Evolutionary conservation across 2,113 vertebrate genomes (phyloP).

Genomic region (Passer domesticus): DNA sequence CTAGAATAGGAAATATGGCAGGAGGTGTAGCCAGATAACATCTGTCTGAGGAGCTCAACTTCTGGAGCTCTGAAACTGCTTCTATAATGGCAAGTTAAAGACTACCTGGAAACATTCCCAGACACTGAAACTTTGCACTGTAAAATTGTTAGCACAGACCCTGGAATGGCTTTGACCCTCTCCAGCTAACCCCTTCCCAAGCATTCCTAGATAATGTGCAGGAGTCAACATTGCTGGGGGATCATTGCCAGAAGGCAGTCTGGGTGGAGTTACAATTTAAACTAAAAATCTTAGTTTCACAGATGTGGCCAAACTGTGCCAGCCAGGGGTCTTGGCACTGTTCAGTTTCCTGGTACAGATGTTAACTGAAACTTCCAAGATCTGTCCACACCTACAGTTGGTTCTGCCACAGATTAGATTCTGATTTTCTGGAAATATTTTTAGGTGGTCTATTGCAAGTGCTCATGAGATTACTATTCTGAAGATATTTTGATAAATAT

Average conservation of each 20-base stretch:
- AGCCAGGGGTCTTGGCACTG: background rate
- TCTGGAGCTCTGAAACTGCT: background rate
- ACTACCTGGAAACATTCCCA: slow-evolving; percentile 28
- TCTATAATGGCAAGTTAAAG: background rate
- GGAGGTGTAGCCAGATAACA: background rate
- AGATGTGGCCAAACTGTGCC: background rate
- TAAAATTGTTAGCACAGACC: background rate
- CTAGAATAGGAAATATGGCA: background rate
- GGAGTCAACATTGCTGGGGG: background rate
- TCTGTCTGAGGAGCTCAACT: background rate
- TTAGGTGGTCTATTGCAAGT: background rate
- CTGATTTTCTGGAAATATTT: background rate
- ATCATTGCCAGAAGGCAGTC: background rate
- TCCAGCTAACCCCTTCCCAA: background rate
- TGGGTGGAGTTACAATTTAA: background rate
- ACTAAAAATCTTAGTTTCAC: background rate
- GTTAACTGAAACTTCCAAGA: background rate
- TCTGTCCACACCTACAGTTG: background rate
- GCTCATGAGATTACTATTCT: background rate
- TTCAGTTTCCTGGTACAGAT: background rate
- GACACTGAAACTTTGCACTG: background rate
- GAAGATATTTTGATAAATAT: background rate
- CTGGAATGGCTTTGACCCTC: background rate
- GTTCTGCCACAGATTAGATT: background rate
- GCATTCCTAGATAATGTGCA: background rate